phyloP scores from a whole-genome alignment of 1,140 invertebrate genomes.

The Trichogramma pretiosum region DNA sequence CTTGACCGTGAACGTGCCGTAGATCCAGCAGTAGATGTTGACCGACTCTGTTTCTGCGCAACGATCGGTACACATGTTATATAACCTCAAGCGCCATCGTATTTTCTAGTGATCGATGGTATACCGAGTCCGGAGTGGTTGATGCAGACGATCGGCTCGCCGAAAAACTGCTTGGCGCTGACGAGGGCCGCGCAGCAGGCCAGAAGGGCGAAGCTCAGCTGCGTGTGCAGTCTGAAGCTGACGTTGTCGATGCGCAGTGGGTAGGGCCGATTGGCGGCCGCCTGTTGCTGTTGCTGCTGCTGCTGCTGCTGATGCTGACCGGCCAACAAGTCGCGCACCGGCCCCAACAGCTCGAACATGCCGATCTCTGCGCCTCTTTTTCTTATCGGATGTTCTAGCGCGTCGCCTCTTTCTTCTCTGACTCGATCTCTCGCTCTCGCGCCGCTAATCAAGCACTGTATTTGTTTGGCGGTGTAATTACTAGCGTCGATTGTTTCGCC shows the following conservation, averaged over 20 bases:
- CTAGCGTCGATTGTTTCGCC: too few species aligned
- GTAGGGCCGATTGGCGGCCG: neutral
- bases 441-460: too few species aligned
- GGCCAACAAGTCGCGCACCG: neutral
- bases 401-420: too few species aligned
- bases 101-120: neutral
- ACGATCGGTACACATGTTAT: slow-evolving; percentile 17
- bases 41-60: slow-evolving; percentile 37
- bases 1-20: slow-evolving; percentile 51
- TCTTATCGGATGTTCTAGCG: too few species aligned
- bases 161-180: slow-evolving; percentile 44
- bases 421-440: too few species aligned
- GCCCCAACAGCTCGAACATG: slow-evolving; percentile 9
- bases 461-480: too few species aligned
- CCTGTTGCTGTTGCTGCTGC: too few species aligned
- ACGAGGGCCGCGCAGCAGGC: slow-evolving; percentile 33
- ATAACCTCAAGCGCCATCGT: neutral
- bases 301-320: too few species aligned
- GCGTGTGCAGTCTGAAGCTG: slow-evolving; percentile 32
- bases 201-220: slow-evolving; percentile 30
- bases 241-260: slow-evolving; percentile 28
- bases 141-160: slow-evolving; percentile 48
- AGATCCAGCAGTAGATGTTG: slow-evolving; percentile 60
- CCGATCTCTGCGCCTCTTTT: too few species aligned
- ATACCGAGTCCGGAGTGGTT: slow-evolving; percentile 28